A percentile compares a stretch with the other conserved stretches of the same genome.
phyloP scores from a whole-genome alignment of 1,140 invertebrate species.

The Drosophila sp. region DNA sequence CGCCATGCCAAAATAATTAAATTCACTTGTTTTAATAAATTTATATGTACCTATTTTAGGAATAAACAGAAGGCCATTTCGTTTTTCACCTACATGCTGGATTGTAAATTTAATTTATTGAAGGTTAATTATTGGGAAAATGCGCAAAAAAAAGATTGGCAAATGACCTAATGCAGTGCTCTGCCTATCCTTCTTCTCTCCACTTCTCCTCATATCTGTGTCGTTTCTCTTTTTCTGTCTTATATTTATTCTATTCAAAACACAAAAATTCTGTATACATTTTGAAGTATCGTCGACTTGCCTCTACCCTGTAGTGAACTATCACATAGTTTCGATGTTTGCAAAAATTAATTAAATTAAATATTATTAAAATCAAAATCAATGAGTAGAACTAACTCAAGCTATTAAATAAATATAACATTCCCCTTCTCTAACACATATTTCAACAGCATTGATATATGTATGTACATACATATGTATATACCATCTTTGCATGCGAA shows the following conservation, averaged over 20 bases:
- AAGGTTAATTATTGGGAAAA: constrained; percentile 6
- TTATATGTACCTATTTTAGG: background rate
- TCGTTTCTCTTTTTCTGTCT: background rate
- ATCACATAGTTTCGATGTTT: too few relatives aligned
- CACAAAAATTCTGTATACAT: background rate
- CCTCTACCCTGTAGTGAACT: background rate
- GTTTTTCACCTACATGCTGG: background rate
- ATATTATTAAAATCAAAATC: too few relatives aligned
- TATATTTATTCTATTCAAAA: background rate
- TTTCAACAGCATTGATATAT: background rate
- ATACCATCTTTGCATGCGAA: too few relatives aligned
- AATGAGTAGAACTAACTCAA: too few relatives aligned
- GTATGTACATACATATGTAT: background rate
- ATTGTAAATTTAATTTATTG: constrained; percentile 4
- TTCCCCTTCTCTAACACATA: too few relatives aligned
- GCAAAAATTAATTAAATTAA: too few relatives aligned
- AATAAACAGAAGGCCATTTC: background rate
- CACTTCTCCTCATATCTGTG: background rate
- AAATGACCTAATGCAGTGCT: constrained; percentile 6
- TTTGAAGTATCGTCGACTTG: background rate
- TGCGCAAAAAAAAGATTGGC: background rate
- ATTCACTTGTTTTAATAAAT: constrained; percentile 1
- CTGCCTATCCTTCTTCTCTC: background rate
- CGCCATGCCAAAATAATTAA: constrained; percentile 2
- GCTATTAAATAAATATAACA: too few relatives aligned